phyloP scores from a whole-genome alignment of 37 sponge, comb jelly and placozoan species.

The Agelas oroides region DNA sequence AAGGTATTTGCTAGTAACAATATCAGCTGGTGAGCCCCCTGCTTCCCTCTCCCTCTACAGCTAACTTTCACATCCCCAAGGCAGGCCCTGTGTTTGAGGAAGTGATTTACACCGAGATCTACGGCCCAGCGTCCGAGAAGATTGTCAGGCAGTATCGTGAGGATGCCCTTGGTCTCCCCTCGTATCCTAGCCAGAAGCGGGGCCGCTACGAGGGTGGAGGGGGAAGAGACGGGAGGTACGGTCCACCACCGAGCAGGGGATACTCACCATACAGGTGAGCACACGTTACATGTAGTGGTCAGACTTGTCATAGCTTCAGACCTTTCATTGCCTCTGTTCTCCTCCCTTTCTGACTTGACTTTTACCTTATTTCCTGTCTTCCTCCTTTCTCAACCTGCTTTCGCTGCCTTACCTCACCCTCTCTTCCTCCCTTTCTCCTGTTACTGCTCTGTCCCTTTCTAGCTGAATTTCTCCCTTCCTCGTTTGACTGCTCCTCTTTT shows the following conservation, averaged over 20 bases:
- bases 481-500: no score
- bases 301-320: no score
- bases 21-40: neutral
- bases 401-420: no score
- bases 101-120: constrained; percentile 62
- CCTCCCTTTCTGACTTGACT: no score
- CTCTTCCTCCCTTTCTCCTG: no score
- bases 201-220: constrained; percentile 49
- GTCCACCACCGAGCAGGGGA: constrained; percentile 9
- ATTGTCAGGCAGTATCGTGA: constrained; percentile 70
- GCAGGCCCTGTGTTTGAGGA: constrained; percentile 70
- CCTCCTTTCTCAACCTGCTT: no score
- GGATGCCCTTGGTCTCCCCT: constrained; percentile 61
- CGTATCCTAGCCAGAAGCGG: constrained; percentile 40
- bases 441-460: no score
- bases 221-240: constrained; percentile 1
- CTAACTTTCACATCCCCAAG: constrained; percentile 72
- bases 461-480: no score
- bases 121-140: constrained; percentile 67
- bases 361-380: no score
- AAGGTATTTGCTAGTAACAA: no score
- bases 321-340: no score
- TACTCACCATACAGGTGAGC: constrained; percentile 15
- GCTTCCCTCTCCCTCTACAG: constrained; percentile 13
- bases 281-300: no score